A percentile compares a stretch with the other conserved stretches of the same genome.
phyloP scores from a whole-genome alignment of 1,140 invertebrate species.

The Plectrocnemia conspersa region DNA sequence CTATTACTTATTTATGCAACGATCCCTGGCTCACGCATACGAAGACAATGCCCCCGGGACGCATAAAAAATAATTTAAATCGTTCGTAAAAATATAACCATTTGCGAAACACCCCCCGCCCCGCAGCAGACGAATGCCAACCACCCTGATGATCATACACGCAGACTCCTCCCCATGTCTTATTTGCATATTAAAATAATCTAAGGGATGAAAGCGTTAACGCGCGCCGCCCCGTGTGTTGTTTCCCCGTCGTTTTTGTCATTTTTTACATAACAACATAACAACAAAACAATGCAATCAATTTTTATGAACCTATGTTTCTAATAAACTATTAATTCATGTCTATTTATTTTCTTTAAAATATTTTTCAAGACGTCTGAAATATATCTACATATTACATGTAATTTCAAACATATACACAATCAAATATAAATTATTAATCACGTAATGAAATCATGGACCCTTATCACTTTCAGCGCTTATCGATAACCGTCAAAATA shows the following conservation, averaged over 20 bases:
- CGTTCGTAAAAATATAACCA: slow-evolving; percentile 35
- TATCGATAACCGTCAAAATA: too few relatives aligned
- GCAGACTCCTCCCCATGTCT: slow-evolving; percentile 22
- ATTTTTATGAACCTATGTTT: too few relatives aligned
- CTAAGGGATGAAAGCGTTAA: slow-evolving; percentile 33
- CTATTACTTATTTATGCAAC: slow-evolving; percentile 26
- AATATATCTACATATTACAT: too few relatives aligned
- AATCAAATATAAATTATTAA: too few relatives aligned
- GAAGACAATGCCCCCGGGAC: slow-evolving; percentile 28
- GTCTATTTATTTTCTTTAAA: too few relatives aligned
- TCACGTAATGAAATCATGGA: too few relatives aligned
- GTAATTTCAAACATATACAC: too few relatives aligned
- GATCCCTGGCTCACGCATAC: slow-evolving; percentile 3
- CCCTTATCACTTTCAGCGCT: too few relatives aligned
- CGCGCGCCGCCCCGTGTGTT: slow-evolving; percentile 9
- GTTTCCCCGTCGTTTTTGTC: neutral
- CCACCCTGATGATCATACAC: slow-evolving; percentile 5
- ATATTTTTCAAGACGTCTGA: too few relatives aligned
- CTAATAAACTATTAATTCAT: too few relatives aligned
- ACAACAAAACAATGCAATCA: too few relatives aligned
- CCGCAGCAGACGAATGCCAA: slow-evolving; percentile 11
- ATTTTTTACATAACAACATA: too few relatives aligned
- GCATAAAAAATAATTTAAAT: slow-evolving; percentile 37
- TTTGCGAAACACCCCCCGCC: slow-evolving; percentile 21
- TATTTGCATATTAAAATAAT: slow-evolving; percentile 37